phyloP scores from a whole-genome alignment of 2,888 invertebrate species.

The Mythimna vitellina region DNA sequence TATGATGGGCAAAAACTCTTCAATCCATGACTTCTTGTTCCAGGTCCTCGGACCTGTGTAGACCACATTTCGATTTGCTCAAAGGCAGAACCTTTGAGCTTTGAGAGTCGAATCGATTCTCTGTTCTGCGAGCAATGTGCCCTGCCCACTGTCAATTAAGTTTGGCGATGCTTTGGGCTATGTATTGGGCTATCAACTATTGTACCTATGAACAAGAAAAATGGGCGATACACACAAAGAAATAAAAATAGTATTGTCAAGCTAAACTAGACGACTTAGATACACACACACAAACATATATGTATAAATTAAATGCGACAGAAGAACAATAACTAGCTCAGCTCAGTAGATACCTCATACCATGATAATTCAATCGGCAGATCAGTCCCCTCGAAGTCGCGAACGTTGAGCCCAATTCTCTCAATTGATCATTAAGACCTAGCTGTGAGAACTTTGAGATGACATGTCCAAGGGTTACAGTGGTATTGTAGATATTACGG shows the following conservation, averaged over 20 bases:
- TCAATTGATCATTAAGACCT: slow-evolving; percentile 37
- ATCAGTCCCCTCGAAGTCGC: slow-evolving; percentile 21
- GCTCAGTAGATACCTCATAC: not conserved
- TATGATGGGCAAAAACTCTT: no score
- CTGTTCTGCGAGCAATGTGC: no score
- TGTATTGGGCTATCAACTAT: no score
- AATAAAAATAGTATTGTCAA: not conserved
- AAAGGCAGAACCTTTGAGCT: no score
- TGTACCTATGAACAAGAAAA: not conserved
- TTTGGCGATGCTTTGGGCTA: no score
- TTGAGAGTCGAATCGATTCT: no score
- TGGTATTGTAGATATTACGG: no score
- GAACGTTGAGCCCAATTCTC: slow-evolving; percentile 17
- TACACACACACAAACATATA: not conserved
- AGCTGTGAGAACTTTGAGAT: slow-evolving; percentile 1
- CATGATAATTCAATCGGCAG: not conserved
- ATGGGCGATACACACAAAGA: not conserved
- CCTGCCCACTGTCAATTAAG: no score
- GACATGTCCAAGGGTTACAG: slow-evolving; percentile 5
- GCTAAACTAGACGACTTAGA: not conserved
- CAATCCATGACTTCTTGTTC: no score
- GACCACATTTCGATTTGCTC: no score
- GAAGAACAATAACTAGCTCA: not conserved
- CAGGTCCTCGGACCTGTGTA: no score
- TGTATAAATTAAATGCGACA: not conserved